Percentiles rank a stretch among this genome's conserved stretches.
Conservation (phyloP, 1,140 invertebrate species). For the Neodiprion lecontei region DNA sequence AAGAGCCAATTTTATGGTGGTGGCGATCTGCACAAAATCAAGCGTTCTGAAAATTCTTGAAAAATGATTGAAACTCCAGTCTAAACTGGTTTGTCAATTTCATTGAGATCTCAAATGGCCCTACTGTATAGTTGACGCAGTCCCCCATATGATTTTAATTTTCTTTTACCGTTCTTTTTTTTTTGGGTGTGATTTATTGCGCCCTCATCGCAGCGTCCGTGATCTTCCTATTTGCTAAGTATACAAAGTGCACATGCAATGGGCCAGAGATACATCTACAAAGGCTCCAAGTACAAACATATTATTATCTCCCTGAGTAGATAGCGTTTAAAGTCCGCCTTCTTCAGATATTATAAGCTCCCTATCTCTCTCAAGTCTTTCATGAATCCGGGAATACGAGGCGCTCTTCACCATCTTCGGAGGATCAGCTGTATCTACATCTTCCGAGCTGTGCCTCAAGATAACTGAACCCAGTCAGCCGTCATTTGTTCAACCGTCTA, state of each 20-base stretch:
- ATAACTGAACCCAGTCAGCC: background rate
- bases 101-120: too few species aligned
- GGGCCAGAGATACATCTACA: background rate
- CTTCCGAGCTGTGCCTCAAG: background rate
- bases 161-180: too few species aligned
- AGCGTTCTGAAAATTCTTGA: too few species aligned
- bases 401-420: background rate
- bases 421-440: background rate
- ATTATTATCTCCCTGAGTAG: background rate
- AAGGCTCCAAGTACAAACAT: background rate
- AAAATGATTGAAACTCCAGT: too few species aligned
- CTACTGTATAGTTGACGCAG: too few species aligned
- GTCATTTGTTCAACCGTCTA: background rate
- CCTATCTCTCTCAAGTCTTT: conserved; percentile 5
- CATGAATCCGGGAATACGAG: background rate
- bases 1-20: background rate
- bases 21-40: background rate
- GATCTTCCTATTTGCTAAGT: background rate
- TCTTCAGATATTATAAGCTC: background rate
- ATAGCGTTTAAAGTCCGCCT: background rate
- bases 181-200: too few species aligned
- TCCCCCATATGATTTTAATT: too few species aligned
- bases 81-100: too few species aligned
- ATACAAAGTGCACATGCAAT: background rate
- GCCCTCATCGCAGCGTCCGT: too few species aligned